These are phyloP conservation scores for Neopipo cinnamomea DNA, from an alignment of 2,113 vertebrate species.

Conservation along the genomic window DNA sequence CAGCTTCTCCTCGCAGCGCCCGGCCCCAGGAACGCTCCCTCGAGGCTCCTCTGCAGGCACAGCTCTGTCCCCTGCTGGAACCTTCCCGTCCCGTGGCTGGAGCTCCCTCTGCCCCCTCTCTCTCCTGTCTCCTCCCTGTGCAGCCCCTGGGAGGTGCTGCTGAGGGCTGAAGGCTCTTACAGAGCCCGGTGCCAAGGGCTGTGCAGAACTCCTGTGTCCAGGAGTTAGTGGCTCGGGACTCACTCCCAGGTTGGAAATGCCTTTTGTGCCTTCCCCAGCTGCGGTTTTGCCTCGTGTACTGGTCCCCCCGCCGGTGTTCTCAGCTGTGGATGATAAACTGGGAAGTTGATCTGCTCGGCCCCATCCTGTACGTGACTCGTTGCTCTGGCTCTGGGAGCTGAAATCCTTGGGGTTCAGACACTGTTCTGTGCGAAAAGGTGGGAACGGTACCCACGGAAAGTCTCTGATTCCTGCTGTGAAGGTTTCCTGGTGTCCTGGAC, in stretches of 20 bases:
- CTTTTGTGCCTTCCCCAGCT: neutral
- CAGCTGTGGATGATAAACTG: neutral
- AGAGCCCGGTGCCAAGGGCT: neutral
- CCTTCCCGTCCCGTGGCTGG: fast-evolving
- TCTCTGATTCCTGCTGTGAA: constrained; percentile 19
- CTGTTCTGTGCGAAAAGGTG: neutral
- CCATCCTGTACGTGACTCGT: neutral
- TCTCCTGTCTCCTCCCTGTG: neutral
- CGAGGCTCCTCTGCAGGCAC: fast-evolving
- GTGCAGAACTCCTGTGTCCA: neutral
- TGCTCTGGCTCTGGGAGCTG: neutral
- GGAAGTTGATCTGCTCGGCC: neutral
- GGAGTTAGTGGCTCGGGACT: fast-evolving
- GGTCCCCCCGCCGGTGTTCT: neutral
- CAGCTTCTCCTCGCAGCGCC: neutral
- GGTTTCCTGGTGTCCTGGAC: neutral
- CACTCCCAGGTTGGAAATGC: neutral
- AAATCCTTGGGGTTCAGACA: neutral
- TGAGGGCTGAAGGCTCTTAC: neutral
- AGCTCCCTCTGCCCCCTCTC: neutral
- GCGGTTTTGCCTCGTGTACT: neutral
- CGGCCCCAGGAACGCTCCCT: fast-evolving
- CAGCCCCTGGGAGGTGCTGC: neutral
- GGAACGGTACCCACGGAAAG: constrained; percentile 49
- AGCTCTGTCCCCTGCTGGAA: fast-evolving